These are phyloP conservation scores for Lineus longissimus DNA, from an alignment of 1,140 invertebrate species.

Conservation along the genomic window DNA sequence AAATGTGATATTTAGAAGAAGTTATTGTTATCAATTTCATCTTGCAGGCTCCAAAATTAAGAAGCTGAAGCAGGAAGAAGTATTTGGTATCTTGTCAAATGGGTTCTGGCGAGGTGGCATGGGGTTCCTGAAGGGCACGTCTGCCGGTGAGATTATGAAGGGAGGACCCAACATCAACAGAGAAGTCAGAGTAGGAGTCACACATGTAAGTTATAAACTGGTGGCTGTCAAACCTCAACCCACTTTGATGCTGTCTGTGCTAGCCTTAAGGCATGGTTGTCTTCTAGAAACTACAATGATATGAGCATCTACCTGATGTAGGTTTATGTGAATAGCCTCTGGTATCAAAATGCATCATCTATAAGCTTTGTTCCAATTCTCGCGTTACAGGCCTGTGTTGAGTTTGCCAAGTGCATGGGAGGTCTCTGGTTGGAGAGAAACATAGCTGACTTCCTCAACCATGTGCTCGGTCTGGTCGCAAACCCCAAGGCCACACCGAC, in stretches of 20 bases:
- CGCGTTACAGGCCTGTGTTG: constrained; percentile 78
- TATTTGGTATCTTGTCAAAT: constrained; percentile 84
- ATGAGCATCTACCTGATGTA: too few species aligned
- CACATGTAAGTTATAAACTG: constrained; percentile 63
- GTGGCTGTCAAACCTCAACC: too few species aligned
- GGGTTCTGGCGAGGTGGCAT: constrained; percentile 91
- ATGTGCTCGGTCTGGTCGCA: constrained; percentile 87
- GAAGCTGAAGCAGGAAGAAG: constrained; percentile 71
- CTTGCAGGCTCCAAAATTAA: too few species aligned
- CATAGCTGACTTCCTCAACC: constrained; percentile 75
- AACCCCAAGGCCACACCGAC: constrained; percentile 86
- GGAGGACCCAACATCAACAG: constrained; percentile 81
- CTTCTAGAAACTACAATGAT: too few species aligned
- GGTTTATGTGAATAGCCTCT: too few species aligned
- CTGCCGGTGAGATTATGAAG: constrained; percentile 91
- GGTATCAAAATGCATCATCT: too few species aligned
- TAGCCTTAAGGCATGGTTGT: not conserved
- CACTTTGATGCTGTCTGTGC: not conserved
- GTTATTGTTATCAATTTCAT: too few species aligned
- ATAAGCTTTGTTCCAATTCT: not conserved
- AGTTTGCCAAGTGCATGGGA: constrained; percentile 88
- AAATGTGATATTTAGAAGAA: too few species aligned
- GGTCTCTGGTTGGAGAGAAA: constrained; percentile 91
- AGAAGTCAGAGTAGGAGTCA: constrained; percentile 86
- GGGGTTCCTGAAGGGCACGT: constrained; percentile 82